Percentiles rank a stretch among this genome's conserved stretches.
phyloP scores from a whole-genome alignment of 2,797 vertebrate species.

The Poeciliopsis presidionis region DNA sequence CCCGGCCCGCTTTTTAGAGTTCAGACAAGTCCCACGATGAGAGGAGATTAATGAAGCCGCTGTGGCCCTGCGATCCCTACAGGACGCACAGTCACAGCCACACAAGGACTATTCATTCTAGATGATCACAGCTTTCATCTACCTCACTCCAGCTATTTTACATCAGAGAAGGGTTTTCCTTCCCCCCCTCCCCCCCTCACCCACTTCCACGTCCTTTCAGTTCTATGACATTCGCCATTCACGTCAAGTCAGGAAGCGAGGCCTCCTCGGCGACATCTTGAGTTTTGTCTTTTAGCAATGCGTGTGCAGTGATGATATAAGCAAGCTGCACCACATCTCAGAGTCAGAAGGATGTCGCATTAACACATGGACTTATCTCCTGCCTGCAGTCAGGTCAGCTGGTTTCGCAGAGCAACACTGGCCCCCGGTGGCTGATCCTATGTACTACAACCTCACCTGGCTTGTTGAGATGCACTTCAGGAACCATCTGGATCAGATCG shows the following conservation, averaged over 20 bases:
- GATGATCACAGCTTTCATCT: conserved; percentile 41
- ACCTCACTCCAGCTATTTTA: background rate
- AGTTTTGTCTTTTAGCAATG: conserved; percentile 4
- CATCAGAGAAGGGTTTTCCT: background rate
- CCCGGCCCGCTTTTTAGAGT: conserved; percentile 68
- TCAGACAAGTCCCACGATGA: conserved; percentile 73
- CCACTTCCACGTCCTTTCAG: background rate
- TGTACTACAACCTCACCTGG: conserved; percentile 10
- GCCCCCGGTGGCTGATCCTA: conserved; percentile 29
- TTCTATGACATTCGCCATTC: background rate
- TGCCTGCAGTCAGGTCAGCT: conserved; percentile 52
- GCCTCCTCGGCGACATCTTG: background rate
- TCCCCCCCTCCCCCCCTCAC: too few relatives aligned
- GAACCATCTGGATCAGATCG: background rate
- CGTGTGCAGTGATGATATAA: conserved; percentile 16
- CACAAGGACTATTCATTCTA: conserved; percentile 45
- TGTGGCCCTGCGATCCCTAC: conserved; percentile 69
- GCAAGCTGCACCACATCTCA: conserved; percentile 45
- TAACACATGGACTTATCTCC: conserved; percentile 51
- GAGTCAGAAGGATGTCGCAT: conserved; percentile 62
- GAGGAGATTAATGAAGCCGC: conserved; percentile 78
- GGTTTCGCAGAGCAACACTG: conserved; percentile 19
- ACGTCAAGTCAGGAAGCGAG: background rate
- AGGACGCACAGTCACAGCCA: conserved; percentile 51
- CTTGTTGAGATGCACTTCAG: background rate